Conservation (phyloP, 2,888 invertebrate genomes). For the Hypercompe scribonia region DNA sequence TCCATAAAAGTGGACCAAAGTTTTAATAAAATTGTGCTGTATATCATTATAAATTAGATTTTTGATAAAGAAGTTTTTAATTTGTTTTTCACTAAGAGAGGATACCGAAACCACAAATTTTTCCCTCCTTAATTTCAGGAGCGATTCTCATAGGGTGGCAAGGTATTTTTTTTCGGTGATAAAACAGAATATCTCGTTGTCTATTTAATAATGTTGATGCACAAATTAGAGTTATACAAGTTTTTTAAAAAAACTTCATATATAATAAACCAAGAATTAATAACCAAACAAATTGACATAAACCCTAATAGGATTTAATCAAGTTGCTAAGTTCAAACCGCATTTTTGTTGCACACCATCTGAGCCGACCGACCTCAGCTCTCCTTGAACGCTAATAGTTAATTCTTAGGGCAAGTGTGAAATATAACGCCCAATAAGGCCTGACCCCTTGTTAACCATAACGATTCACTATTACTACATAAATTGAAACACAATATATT, state of each 20-base stretch:
- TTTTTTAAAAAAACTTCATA: too few relatives aligned
- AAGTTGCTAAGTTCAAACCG: slow-evolving; percentile 51
- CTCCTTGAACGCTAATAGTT: slow-evolving; percentile 84
- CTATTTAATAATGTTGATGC: not conserved
- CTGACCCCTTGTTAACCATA: slow-evolving; percentile 60
- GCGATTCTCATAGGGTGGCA: too few relatives aligned
- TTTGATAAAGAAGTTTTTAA: not conserved
- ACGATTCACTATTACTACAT: slow-evolving; percentile 36
- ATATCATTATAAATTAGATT: not conserved
- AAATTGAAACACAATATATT: too few relatives aligned
- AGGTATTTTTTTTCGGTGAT: too few relatives aligned
- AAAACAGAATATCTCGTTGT: not conserved
- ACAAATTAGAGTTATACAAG: too few relatives aligned
- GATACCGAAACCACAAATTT: not conserved
- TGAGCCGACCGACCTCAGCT: slow-evolving; percentile 66
- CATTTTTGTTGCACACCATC: slow-evolving; percentile 66
- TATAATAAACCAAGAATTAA: slow-evolving; percentile 45
- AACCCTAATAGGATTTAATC: slow-evolving; percentile 46
- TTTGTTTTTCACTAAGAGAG: not conserved
- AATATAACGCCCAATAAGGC: slow-evolving; percentile 68
- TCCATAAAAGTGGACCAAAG: not conserved
- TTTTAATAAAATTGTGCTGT: not conserved
- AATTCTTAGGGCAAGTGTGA: slow-evolving; percentile 82
- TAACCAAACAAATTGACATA: slow-evolving; percentile 47
- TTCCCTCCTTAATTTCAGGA: too few relatives aligned